Evolutionary conservation across 2,113 vertebrate species (phyloP).

Genomic region (Pelobates fuscus): DNA sequence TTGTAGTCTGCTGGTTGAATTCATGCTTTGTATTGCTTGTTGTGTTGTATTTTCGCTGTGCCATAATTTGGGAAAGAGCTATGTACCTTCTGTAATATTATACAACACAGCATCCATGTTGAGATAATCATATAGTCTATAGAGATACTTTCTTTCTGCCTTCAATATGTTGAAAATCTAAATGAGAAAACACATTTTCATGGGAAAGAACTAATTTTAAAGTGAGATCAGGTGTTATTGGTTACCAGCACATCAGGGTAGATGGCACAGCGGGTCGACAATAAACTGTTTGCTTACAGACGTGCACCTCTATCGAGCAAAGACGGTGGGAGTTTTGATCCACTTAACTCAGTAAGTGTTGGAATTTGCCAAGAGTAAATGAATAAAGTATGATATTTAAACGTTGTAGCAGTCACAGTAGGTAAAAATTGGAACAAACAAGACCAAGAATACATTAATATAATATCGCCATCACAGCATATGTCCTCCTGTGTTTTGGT

Average conservation of each 20-base stretch:
- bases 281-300: slow-evolving; percentile 20
- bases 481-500: slow-evolving; percentile 16
- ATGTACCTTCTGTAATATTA: neutral
- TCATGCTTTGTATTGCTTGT: neutral
- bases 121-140: neutral
- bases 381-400: slow-evolving; percentile 38
- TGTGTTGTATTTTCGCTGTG: neutral
- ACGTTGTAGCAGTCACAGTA: slow-evolving; percentile 8
- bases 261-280: neutral
- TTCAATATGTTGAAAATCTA: neutral
- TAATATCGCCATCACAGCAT: slow-evolving; percentile 27
- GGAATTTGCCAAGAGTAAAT: slow-evolving; percentile 17
- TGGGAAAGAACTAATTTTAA: neutral
- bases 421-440: slow-evolving; percentile 26
- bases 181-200: neutral
- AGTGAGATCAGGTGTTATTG: slow-evolving; percentile 3
- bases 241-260: neutral
- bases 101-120: neutral
- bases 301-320: neutral
- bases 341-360: slow-evolving; percentile 1
- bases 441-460: slow-evolving; percentile 28
- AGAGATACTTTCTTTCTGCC: neutral
- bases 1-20: neutral
- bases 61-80: neutral
- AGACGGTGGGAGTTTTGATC: neutral